Percentiles rank a stretch among this genome's conserved stretches.
phyloP scores from a whole-genome alignment of 2,113 vertebrate genomes.

The Xyrauchen texanus region DNA sequence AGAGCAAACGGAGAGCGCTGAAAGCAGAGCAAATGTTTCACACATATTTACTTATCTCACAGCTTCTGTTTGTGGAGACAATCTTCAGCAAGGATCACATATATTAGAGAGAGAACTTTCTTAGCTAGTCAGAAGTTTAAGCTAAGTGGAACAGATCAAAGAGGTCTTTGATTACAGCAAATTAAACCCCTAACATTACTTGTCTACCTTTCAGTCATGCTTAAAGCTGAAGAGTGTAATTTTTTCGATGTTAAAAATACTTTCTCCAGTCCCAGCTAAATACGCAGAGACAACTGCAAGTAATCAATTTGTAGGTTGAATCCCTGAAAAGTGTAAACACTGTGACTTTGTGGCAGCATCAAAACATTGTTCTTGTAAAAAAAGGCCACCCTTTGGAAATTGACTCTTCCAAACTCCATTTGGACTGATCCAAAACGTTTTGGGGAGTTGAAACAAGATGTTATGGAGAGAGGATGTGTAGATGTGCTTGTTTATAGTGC shows the following conservation, averaged over 20 bases:
- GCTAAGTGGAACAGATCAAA: conserved; percentile 23
- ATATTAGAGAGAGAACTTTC: background rate
- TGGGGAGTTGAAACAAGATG: no score
- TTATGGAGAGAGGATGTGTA: no score
- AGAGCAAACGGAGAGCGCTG: no score
- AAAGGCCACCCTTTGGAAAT: no score
- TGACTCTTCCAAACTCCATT: no score
- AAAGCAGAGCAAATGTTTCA: background rate
- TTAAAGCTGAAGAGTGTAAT: background rate
- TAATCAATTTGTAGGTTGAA: background rate
- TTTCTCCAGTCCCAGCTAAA: background rate
- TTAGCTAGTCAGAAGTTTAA: background rate
- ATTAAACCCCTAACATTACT: no score
- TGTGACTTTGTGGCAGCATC: no score
- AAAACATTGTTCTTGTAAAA: no score
- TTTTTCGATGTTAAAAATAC: background rate
- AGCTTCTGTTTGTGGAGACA: conserved; percentile 37
- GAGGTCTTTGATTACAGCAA: background rate
- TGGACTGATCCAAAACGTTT: no score
- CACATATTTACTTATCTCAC: conserved; percentile 57
- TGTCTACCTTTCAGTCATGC: background rate
- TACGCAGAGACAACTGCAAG: background rate
- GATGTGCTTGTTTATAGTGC: no score
- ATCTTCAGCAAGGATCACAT: conserved; percentile 11
- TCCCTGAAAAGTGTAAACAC: no score